A percentile compares a stretch with the other conserved stretches of the same genome.
Evolutionary conservation across 2,797 vertebrate species (phyloP).

Genomic region (Ptychadena robeensis): DNA sequence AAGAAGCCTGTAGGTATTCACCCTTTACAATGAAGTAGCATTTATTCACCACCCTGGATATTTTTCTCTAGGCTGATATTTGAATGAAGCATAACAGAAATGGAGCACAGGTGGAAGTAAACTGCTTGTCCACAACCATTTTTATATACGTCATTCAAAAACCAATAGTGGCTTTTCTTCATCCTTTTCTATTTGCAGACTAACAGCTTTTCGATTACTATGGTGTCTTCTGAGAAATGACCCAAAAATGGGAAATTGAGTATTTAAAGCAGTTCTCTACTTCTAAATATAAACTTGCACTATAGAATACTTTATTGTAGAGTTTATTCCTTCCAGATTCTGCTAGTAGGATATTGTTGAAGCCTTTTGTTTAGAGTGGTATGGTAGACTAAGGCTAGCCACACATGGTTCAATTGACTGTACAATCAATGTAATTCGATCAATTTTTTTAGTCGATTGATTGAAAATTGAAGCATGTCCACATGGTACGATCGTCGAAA

Average conservation of each 20-base stretch:
- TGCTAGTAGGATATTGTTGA: not conserved
- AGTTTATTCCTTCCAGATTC: not conserved
- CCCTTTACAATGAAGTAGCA: not conserved
- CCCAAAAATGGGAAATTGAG: not conserved
- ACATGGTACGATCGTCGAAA: too few species aligned
- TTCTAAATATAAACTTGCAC: too few species aligned
- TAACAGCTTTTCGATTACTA: not conserved
- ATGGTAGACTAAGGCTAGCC: too few species aligned
- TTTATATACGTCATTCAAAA: not conserved
- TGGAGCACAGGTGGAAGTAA: not conserved
- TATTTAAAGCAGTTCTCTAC: not conserved
- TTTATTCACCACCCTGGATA: not conserved
- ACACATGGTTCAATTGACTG: too few species aligned
- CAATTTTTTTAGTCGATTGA: too few species aligned
- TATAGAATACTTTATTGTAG: not conserved
- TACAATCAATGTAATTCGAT: too few species aligned
- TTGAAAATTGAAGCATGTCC: too few species aligned
- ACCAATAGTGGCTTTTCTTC: not conserved
- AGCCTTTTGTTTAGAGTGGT: not conserved
- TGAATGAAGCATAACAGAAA: not conserved
- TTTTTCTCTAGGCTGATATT: not conserved
- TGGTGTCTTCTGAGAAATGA: not conserved
- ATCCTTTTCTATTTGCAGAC: not conserved
- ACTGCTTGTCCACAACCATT: not conserved
- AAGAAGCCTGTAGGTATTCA: not conserved